phyloP scores from a whole-genome alignment of 2,113 vertebrate species.

The Varanus komodoensis region DNA sequence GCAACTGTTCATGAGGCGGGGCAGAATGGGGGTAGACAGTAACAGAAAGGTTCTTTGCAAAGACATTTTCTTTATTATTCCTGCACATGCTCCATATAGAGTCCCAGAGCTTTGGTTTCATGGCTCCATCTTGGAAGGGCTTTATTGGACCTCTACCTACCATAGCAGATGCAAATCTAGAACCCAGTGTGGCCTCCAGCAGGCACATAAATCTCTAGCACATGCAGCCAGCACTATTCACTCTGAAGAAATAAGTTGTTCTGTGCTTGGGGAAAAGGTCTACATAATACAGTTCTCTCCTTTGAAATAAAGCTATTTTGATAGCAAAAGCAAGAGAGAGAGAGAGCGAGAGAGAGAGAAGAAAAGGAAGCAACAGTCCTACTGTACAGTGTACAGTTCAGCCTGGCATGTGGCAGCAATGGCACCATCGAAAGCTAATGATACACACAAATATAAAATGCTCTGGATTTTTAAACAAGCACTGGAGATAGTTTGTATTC shows the following conservation, averaged over 20 bases:
- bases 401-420: conserved; percentile 24
- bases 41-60: neutral
- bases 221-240: neutral
- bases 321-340: neutral
- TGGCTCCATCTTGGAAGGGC: neutral
- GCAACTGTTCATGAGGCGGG: neutral
- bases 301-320: neutral
- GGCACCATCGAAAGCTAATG: conserved; percentile 26
- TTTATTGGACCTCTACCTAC: neutral
- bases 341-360: conserved; percentile 15
- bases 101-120: neutral
- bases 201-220: neutral
- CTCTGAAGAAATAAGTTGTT: neutral
- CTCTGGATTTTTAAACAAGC: neutral
- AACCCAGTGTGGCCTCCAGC: neutral
- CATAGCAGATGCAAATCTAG: neutral
- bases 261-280: neutral
- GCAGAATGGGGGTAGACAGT: neutral
- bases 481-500: neutral
- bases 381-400: neutral
- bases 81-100: neutral
- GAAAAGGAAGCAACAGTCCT: conserved; percentile 12
- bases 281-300: neutral
- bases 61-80: neutral
- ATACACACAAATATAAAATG: neutral